Evolutionary conservation across 2,888 invertebrate species (phyloP).

Genomic region (Herminia tarsipennalis): DNA sequence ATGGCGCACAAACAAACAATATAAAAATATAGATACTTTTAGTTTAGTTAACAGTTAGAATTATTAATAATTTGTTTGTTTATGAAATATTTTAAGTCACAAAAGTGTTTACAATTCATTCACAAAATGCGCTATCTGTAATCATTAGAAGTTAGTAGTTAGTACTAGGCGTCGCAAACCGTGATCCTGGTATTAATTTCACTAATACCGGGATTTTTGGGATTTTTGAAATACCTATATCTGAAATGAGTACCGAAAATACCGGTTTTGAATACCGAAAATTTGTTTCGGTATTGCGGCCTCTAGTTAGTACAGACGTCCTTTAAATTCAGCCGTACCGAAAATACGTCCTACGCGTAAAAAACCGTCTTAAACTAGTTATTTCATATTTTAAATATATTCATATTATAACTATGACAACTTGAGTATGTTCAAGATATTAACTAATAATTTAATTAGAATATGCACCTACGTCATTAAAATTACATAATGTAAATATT

Average conservation of each 20-base stretch:
- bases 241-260: no score
- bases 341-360: slow-evolving; percentile 28
- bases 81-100: neutral
- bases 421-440: slow-evolving; percentile 25
- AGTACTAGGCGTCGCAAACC: no score
- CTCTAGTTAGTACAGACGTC: no score
- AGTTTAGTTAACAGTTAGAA: neutral
- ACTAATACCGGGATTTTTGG: no score
- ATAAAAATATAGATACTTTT: neutral
- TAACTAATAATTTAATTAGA: slow-evolving; percentile 5
- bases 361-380: slow-evolving; percentile 24
- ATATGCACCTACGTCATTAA: slow-evolving; percentile 22
- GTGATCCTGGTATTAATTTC: no score
- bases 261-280: no score
- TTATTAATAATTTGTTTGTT: neutral
- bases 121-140: slow-evolving; percentile 1
- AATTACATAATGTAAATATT: slow-evolving; percentile 42
- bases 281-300: no score
- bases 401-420: slow-evolving; percentile 9
- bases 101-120: neutral
- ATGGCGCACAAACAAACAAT: slow-evolving; percentile 1
- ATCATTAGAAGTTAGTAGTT: neutral
- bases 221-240: no score
- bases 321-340: slow-evolving; percentile 34
- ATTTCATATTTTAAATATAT: slow-evolving; percentile 12